Evolutionary conservation across 2,113 vertebrate species (phyloP).

Genomic region (Psephotus haematonotus): DNA sequence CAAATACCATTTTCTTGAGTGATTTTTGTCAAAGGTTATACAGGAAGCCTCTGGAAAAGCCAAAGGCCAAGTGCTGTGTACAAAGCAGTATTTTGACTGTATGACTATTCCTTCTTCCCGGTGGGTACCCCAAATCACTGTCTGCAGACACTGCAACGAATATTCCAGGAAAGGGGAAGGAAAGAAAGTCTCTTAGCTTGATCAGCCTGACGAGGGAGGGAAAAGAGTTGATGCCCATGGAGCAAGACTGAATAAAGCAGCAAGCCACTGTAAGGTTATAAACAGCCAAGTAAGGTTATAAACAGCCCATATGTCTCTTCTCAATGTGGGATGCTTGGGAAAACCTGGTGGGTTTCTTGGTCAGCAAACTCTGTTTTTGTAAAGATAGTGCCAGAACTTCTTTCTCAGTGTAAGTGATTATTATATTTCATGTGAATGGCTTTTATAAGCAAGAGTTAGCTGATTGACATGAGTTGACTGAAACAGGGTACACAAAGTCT

Average conservation of each 20-base stretch:
- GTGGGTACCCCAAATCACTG: neutral
- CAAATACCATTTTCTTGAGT: neutral
- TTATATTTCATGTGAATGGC: neutral
- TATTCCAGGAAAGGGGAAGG: neutral
- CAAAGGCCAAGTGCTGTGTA: constrained; percentile 1
- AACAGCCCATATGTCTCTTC: neutral
- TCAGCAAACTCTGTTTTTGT: neutral
- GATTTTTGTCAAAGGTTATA: neutral
- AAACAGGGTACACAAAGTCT: neutral
- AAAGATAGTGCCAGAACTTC: neutral
- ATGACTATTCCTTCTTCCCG: neutral
- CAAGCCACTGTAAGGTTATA: neutral
- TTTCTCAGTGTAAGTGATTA: neutral
- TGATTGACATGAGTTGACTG: neutral
- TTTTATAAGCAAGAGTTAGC: neutral
- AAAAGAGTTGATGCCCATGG: neutral
- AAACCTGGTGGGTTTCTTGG: neutral
- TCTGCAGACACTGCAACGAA: neutral
- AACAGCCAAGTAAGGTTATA: neutral
- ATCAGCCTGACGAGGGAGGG: neutral
- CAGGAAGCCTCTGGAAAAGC: constrained; percentile 8
- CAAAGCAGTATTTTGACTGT: neutral
- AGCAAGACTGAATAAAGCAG: neutral
- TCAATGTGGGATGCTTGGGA: neutral
- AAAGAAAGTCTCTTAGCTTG: neutral